Evolutionary conservation across 2,888 invertebrate genomes (phyloP).

Genomic region (Tipula confusa): DNA sequence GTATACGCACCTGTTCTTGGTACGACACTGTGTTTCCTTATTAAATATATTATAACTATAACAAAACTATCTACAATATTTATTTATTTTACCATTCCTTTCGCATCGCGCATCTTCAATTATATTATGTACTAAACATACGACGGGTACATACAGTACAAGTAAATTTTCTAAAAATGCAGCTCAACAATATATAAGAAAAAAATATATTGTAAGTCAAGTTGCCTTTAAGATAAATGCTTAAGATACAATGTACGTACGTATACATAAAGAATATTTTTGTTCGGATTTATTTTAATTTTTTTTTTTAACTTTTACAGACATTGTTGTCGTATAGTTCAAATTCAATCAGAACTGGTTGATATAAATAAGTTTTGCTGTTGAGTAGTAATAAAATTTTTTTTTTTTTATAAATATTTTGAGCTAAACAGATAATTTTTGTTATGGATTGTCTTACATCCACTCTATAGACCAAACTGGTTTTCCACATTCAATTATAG

Average conservation of each 20-base stretch:
- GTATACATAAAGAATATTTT: not conserved
- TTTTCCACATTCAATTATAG: not conserved
- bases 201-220: not conserved
- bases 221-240: not conserved
- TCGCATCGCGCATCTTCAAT: not conserved
- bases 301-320: too few species aligned
- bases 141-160: not conserved
- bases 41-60: not conserved
- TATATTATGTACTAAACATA: not conserved
- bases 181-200: not conserved
- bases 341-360: constrained; percentile 15
- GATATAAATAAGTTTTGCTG: not conserved
- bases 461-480: not conserved
- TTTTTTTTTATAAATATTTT: not conserved
- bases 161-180: not conserved
- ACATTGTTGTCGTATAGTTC: not conserved
- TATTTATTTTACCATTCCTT: not conserved
- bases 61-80: not conserved
- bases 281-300: not conserved
- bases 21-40: constrained; percentile 12
- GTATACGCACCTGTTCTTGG: not conserved
- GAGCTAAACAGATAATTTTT: not conserved
- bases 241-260: not conserved
- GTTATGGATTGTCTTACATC: not conserved
- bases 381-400: not conserved